Conservation (phyloP, 2,888 invertebrate genomes). For the Hydraecia micacea region DNA sequence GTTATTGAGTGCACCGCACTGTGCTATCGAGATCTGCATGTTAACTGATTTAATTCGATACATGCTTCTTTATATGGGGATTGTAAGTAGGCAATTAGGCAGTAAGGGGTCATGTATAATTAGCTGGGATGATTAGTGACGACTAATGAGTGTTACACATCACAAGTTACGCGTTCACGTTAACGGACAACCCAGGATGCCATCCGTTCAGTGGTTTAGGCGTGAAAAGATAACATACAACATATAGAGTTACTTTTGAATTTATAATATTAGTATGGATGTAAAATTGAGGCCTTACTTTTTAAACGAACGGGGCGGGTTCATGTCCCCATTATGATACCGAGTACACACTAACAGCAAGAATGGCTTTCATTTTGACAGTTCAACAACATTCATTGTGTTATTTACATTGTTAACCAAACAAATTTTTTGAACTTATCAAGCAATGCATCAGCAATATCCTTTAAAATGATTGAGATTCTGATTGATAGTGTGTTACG, state of each 20-base stretch:
- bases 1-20: slow-evolving; percentile 29
- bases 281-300: background rate
- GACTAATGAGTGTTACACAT: background rate
- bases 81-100: slow-evolving; percentile 10
- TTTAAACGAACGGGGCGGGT: background rate
- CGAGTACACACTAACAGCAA: too few species aligned
- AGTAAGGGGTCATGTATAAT: slow-evolving; percentile 5
- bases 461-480: too few species aligned
- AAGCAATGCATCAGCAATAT: too few species aligned
- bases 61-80: background rate
- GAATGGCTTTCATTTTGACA: too few species aligned
- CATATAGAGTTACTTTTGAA: too few species aligned
- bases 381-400: too few species aligned
- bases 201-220: background rate
- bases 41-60: slow-evolving; percentile 17
- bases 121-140: slow-evolving; percentile 5
- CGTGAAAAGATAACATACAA: background rate
- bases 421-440: too few species aligned
- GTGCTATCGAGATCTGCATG: slow-evolving; percentile 40
- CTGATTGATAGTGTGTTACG: too few species aligned
- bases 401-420: too few species aligned
- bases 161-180: background rate
- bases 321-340: background rate
- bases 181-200: background rate
- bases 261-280: background rate